Evolutionary conservation across 2,113 vertebrate species (phyloP).

Genomic region (Myotis davidii): DNA sequence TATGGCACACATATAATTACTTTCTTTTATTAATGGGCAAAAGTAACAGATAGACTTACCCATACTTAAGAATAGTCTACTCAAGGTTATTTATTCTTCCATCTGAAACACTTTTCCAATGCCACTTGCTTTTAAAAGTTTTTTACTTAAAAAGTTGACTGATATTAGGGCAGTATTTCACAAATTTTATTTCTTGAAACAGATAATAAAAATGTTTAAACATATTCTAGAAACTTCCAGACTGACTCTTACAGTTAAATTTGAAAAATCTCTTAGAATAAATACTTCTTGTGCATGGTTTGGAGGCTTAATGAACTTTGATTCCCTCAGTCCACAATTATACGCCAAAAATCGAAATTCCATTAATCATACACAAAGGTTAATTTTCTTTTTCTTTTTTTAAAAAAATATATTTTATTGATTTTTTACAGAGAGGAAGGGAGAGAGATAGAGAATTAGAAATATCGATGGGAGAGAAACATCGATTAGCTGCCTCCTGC

Average conservation of each 20-base stretch:
- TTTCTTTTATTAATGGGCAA: neutral
- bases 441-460: too few species aligned
- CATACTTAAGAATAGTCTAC: neutral
- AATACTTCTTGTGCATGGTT: neutral
- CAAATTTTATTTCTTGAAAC: neutral
- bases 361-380: neutral
- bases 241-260: neutral
- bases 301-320: neutral
- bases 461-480: too few species aligned
- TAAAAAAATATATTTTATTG: too few species aligned
- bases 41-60: neutral
- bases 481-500: too few species aligned
- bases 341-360: neutral
- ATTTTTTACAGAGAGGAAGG: too few species aligned
- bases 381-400: neutral
- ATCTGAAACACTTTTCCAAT: neutral
- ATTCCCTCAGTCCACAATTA: neutral
- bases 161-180: neutral
- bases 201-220: neutral
- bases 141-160: neutral
- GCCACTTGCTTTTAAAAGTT: neutral
- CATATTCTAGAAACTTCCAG: neutral
- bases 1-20: neutral
- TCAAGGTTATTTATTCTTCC: neutral
- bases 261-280: neutral